Evolutionary conservation across 2,888 invertebrate species (phyloP).

Genomic region (Pocota personata): DNA sequence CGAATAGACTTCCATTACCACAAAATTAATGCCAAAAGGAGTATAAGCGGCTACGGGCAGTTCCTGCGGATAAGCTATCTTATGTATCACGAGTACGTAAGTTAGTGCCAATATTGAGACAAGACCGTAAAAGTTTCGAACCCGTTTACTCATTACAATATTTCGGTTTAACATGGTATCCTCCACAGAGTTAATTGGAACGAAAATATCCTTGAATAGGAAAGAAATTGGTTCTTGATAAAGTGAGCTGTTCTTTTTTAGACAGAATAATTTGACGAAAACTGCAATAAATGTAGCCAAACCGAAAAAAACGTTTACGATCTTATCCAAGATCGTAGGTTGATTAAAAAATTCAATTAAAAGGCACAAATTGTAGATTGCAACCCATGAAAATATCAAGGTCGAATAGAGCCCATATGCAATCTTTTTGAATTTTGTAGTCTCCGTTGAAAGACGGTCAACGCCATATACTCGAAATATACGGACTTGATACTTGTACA

Average conservation of each 20-base stretch:
- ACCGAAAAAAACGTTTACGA: constrained; percentile 18
- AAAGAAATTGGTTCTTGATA: background rate
- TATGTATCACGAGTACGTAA: constrained; percentile 29
- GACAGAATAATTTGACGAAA: background rate
- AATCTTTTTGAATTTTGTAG: background rate
- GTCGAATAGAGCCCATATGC: background rate
- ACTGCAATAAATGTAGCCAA: constrained; percentile 4
- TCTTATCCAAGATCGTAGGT: constrained; percentile 40
- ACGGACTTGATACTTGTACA: background rate
- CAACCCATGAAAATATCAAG: background rate
- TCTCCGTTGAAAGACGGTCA: background rate
- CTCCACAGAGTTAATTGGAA: background rate
- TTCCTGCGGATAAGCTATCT: constrained; percentile 63
- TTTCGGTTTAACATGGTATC: background rate
- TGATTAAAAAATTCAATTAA: constrained; percentile 8
- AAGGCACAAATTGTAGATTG: background rate
- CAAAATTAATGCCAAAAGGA: constrained; percentile 71
- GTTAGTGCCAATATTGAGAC: background rate
- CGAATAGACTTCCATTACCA: background rate
- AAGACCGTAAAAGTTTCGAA: background rate
- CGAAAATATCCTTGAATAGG: constrained; percentile 2
- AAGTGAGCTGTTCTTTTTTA: background rate
- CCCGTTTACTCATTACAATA: background rate
- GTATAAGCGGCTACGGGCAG: constrained; percentile 75
- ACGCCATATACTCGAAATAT: background rate